Conservation (phyloP, 2,888 invertebrate species). For the Lasioglossum calceatum region DNA sequence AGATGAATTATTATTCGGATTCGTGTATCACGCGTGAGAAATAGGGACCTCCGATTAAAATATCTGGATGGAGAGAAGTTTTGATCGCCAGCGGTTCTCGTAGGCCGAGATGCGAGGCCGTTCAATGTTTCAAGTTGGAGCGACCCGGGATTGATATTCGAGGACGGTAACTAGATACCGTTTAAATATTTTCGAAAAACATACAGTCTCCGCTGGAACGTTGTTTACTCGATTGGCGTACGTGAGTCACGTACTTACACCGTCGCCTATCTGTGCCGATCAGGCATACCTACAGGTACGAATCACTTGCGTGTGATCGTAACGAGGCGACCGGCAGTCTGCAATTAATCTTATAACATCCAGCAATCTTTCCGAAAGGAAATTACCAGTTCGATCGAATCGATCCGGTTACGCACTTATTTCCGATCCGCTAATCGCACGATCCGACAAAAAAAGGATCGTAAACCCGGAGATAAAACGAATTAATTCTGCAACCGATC, state of each 20-base stretch:
- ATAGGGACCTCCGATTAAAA: too few species aligned
- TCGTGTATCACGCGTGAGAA: too few species aligned
- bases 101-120: not conserved
- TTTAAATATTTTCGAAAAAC: slow-evolving; percentile 63
- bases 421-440: not conserved
- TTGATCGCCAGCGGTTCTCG: too few species aligned
- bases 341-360: slow-evolving; percentile 24
- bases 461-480: not conserved
- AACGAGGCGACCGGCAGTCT: slow-evolving; percentile 45
- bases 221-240: slow-evolving; percentile 52
- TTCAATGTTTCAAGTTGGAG: slow-evolving; percentile 11
- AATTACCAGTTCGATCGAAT: not conserved
- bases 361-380: slow-evolving; percentile 3
- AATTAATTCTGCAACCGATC: not conserved
- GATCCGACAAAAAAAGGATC: not conserved
- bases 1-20: too few species aligned
- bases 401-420: not conserved
- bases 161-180: slow-evolving; percentile 45
- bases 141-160: slow-evolving; percentile 1
- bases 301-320: slow-evolving; percentile 46
- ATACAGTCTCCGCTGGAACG: slow-evolving; percentile 35
- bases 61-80: too few species aligned
- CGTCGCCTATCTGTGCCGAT: slow-evolving; percentile 36
- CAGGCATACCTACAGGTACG: slow-evolving; percentile 55
- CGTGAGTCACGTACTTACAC: slow-evolving; percentile 53